These are phyloP conservation scores for Augochlorella aurata DNA, from an alignment of 2,888 invertebrate genomes.

Conservation along the genomic window DNA sequence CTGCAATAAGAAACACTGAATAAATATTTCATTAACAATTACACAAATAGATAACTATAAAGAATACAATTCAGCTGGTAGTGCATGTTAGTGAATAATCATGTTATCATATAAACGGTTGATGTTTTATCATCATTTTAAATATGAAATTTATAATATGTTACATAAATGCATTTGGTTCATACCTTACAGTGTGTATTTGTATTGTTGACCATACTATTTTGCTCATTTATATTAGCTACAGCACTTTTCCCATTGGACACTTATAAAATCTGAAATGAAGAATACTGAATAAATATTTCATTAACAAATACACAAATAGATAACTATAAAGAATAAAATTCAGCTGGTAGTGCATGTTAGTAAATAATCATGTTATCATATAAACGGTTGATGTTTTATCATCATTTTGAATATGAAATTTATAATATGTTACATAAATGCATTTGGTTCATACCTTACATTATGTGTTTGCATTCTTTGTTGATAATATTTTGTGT, in stretches of 20 bases:
- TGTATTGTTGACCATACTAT: too few species aligned
- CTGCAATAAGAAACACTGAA: constrained; percentile 21
- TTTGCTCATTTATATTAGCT: too few species aligned
- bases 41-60: not conserved
- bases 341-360: constrained; percentile 68
- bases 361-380: constrained; percentile 56
- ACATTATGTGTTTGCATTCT: not conserved
- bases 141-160: not conserved
- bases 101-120: constrained; percentile 47
- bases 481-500: not conserved
- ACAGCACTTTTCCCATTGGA: too few species aligned
- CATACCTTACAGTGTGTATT: not conserved
- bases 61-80: constrained; percentile 56
- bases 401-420: constrained; percentile 26
- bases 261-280: not conserved
- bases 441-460: not conserved
- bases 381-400: constrained; percentile 37
- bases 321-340: not conserved
- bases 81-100: constrained; percentile 65
- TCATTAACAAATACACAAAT: not conserved
- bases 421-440: not conserved
- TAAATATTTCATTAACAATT: not conserved
- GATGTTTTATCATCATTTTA: constrained; percentile 39
- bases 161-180: not conserved
- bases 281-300: constrained; percentile 8